Conservation (phyloP, 2,888 invertebrate species). For the Aspidapion aeneum region DNA sequence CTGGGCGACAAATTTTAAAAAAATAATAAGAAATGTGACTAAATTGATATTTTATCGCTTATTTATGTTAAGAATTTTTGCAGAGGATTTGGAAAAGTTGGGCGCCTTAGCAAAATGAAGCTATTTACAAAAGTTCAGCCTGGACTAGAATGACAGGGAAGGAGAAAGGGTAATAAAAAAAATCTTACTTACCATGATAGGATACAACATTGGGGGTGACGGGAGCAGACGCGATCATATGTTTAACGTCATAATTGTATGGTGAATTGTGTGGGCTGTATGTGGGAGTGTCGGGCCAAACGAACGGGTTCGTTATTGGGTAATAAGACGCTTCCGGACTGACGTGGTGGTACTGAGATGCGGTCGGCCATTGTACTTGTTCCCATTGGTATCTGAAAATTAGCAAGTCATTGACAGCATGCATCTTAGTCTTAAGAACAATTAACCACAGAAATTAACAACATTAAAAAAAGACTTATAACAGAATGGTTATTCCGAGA, state of each 20-base stretch:
- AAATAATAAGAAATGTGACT: neutral
- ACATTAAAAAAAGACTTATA: too few relatives aligned
- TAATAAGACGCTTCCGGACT: conserved; percentile 21
- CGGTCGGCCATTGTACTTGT: conserved; percentile 17
- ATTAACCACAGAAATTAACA: too few relatives aligned
- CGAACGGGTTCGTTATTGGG: conserved; percentile 25
- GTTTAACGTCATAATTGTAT: conserved; percentile 30
- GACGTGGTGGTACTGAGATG: conserved; percentile 8
- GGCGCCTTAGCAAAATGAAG: too few relatives aligned
- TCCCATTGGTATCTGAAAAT: conserved; percentile 20
- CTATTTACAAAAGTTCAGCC: too few relatives aligned
- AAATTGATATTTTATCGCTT: too few relatives aligned
- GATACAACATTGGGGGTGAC: conserved; percentile 37
- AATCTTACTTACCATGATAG: conserved; percentile 35
- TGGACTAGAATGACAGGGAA: too few relatives aligned
- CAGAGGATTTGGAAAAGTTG: too few relatives aligned
- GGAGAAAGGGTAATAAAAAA: too few relatives aligned
- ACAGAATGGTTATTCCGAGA: too few relatives aligned
- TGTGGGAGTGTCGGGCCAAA: conserved; percentile 31
- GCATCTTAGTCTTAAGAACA: too few relatives aligned
- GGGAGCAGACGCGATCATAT: conserved; percentile 38
- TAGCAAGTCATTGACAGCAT: neutral
- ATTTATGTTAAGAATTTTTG: too few relatives aligned
- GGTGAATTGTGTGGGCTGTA: conserved; percentile 21
- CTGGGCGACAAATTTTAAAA: neutral